A percentile compares a stretch with the other conserved stretches of the same genome.
These are phyloP conservation scores for Penaeus indicus DNA, from an alignment of 1,140 invertebrate genomes.

Conservation along the genomic window DNA sequence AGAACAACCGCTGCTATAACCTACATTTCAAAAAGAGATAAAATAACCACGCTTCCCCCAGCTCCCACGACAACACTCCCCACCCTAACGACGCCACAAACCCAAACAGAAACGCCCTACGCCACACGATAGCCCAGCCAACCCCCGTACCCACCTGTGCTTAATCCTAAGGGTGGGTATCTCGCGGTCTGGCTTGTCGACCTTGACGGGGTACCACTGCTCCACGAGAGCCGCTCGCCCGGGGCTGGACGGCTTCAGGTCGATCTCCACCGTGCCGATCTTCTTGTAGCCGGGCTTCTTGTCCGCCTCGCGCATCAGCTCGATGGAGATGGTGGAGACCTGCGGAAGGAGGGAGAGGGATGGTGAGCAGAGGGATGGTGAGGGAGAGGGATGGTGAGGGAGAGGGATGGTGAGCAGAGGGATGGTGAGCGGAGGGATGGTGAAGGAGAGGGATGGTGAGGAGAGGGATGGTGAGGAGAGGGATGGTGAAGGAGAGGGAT, in stretches of 20 bases:
- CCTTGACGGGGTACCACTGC: slow-evolving; percentile 85
- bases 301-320: slow-evolving; percentile 80
- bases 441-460: too few species aligned
- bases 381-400: too few species aligned
- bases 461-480: too few species aligned
- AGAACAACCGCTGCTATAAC: too few species aligned
- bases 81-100: neutral
- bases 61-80: neutral
- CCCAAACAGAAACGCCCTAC: neutral
- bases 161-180: slow-evolving; percentile 66
- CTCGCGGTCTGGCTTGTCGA: slow-evolving; percentile 71
- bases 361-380: too few species aligned
- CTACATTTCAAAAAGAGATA: neutral
- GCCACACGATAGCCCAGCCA: too few species aligned
- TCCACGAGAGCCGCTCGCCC: slow-evolving; percentile 78
- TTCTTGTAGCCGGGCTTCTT: slow-evolving; percentile 74
- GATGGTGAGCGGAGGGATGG: neutral
- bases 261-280: slow-evolving; percentile 52
- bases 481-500: too few species aligned
- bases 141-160: slow-evolving; percentile 35
- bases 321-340: slow-evolving; percentile 84
- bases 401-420: too few species aligned
- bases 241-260: slow-evolving; percentile 34
- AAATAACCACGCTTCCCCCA: neutral
- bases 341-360: neutral